Evolutionary conservation across 2,888 invertebrate genomes (phyloP).

Genomic region (Dicyrtoma fusca): DNA sequence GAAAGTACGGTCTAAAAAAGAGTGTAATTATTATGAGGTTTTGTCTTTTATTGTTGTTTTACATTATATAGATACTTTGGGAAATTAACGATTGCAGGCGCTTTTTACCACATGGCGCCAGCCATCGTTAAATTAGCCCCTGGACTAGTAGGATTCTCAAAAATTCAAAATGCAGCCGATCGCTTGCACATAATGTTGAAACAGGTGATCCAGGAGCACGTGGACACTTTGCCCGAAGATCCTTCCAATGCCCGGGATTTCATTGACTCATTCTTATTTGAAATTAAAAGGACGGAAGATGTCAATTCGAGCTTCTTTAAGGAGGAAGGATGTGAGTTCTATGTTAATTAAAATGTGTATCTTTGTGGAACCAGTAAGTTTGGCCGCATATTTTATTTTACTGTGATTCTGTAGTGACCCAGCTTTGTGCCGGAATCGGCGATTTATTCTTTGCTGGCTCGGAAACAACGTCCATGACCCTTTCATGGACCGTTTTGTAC

Average conservation of each 20-base stretch:
- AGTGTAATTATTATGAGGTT: no score
- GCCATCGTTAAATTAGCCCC: slow-evolving; percentile 10
- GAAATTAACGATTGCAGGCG: neutral
- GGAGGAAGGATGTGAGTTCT: slow-evolving; percentile 36
- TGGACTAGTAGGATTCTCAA: slow-evolving; percentile 7
- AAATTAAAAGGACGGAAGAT: slow-evolving; percentile 46
- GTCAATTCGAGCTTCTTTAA: slow-evolving; percentile 46
- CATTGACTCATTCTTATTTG: slow-evolving; percentile 46
- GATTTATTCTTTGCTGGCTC: slow-evolving; percentile 50
- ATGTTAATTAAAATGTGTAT: neutral
- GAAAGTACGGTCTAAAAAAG: no score
- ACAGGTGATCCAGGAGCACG: slow-evolving; percentile 20
- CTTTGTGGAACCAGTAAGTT: neutral
- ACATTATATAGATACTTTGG: slow-evolving; percentile 15
- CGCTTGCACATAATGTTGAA: slow-evolving; percentile 13
- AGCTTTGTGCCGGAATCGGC: slow-evolving; percentile 31
- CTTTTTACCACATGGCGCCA: slow-evolving; percentile 11
- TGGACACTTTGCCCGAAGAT: slow-evolving; percentile 11
- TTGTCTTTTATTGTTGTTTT: no score
- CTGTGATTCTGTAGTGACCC: slow-evolving; percentile 10
- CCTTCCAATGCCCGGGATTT: slow-evolving; percentile 41
- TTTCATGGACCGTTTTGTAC: slow-evolving; percentile 56
- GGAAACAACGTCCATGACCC: slow-evolving; percentile 55
- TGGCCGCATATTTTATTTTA: neutral
- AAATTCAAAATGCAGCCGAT: neutral